These are phyloP conservation scores for Cinara cedri DNA, from an alignment of 2,888 invertebrate species.

Conservation along the genomic window DNA sequence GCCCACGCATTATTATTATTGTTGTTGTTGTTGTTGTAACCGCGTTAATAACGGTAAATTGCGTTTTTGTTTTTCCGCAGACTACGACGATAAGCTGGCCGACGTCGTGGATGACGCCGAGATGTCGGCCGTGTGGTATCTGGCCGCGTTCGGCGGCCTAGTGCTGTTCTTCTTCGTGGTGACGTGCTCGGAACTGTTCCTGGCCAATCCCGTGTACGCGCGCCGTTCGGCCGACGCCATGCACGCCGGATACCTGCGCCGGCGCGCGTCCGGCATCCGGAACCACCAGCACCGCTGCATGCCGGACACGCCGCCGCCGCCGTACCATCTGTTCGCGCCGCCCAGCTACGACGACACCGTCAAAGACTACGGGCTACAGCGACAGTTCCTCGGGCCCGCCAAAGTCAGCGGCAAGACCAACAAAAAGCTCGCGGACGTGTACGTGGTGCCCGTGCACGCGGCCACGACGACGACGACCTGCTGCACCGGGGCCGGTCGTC, in stretches of 20 bases:
- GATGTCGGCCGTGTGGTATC: slow-evolving; percentile 68
- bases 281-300: slow-evolving; percentile 57
- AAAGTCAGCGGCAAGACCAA: too few relatives aligned
- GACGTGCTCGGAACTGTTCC: slow-evolving; percentile 68
- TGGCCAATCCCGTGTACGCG: slow-evolving; percentile 63
- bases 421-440: slow-evolving; percentile 35
- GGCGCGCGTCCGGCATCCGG: slow-evolving; percentile 58
- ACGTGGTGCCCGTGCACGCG: slow-evolving; percentile 45
- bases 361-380: slow-evolving; percentile 12
- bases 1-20: too few relatives aligned
- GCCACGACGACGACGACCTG: background rate
- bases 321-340: slow-evolving; percentile 68
- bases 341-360: slow-evolving; percentile 66
- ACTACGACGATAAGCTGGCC: slow-evolving; percentile 12
- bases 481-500: background rate
- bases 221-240: slow-evolving; percentile 61
- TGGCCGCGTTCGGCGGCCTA: slow-evolving; percentile 68
- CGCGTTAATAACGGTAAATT: too few relatives aligned
- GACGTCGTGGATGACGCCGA: slow-evolving; percentile 13
- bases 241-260: slow-evolving; percentile 60
- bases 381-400: slow-evolving; percentile 5
- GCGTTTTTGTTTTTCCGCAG: background rate
- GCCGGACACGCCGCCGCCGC: slow-evolving; percentile 65
- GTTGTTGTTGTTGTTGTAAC: too few relatives aligned
- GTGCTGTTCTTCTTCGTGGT: slow-evolving; percentile 68